Evolutionary conservation across 2,113 vertebrate species (phyloP), one percentile per base, ranked within the genome.

Genomic region (Anthoscopus minutus): DNA sequence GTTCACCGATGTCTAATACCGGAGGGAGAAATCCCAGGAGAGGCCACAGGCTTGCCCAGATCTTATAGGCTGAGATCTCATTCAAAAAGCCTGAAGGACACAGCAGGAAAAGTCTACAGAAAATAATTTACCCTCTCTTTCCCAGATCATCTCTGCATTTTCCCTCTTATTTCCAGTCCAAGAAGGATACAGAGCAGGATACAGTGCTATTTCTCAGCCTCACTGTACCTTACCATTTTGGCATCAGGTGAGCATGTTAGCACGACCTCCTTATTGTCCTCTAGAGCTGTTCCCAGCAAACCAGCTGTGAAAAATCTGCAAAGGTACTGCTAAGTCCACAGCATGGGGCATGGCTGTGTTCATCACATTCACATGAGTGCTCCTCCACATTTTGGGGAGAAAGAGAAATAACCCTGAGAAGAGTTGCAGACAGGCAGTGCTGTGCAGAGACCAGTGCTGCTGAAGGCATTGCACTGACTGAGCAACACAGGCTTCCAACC

Each of bases 241-340:
- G 37, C 56, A 25, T 25, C 9, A 2, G 30, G 27, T 69, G 19
- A 81, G 11, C 2, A 1, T 3, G 4, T 33, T 48, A 70, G 54
- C 56, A 51, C 0, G 0, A 76, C 18, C 37, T 53, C n/a, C 57
- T 51, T 0, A 0, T 57, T 10, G 25, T 56, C 48, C 40, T 86
- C 66, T 58, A 86, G 38, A 88, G 27, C 22, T 51, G 17, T 23
- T 65, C 28, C 11, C 57, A 65, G 58, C 27, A 78, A 83, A 17
- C 18, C 4, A 2, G 31, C 38, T 54, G 24, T 22, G 33, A 76
- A 70, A 88, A 27, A 58, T 11, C 13, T 56, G 47, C 60, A 64
- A 60, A 86, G 2, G 0, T 35, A 53, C 28, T 9, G 19, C 38
- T 51, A 54, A 69, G 40, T 40, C 31, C 4, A 1, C 47, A 64